phyloP scores from a whole-genome alignment of 2,113 vertebrate genomes.

The Anguilla rostrata region DNA sequence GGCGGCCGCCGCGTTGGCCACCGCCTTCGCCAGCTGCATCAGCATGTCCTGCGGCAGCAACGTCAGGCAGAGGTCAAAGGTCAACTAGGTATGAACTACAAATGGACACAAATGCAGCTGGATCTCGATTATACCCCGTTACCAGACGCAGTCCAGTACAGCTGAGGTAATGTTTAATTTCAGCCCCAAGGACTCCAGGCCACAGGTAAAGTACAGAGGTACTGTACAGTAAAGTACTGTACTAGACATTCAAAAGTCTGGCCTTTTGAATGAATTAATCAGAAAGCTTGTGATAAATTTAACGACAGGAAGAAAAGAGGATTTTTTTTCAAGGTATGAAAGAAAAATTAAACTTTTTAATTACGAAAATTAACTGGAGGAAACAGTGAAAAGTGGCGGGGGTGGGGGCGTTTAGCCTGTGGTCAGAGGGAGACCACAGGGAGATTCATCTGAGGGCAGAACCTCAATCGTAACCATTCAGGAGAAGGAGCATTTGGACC shows the following conservation, averaged over 20 bases:
- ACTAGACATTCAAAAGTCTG: not conserved
- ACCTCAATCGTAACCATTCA: not conserved
- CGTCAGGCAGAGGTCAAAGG: not conserved
- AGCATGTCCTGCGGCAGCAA: constrained; percentile 80
- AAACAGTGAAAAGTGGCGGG: not conserved
- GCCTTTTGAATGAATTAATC: not conserved
- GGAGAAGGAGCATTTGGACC: not conserved
- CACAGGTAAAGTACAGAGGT: not conserved
- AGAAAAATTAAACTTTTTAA: not conserved
- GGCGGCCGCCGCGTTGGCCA: constrained; percentile 87
- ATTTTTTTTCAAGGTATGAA: not conserved
- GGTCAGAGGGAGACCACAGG: not conserved
- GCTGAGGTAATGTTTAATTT: not conserved
- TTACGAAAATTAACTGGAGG: not conserved
- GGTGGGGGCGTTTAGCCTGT: not conserved
- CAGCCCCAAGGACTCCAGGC: not conserved
- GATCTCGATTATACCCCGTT: not conserved
- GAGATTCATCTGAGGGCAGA: not conserved
- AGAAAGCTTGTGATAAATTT: not conserved
- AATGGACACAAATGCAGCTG: not conserved
- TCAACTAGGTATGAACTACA: not conserved
- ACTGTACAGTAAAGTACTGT: too few relatives aligned
- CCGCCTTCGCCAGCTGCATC: constrained; percentile 93
- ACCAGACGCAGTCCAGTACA: not conserved
- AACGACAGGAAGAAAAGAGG: not conserved